Percentiles rank a stretch among this genome's conserved stretches.
phyloP scores from a whole-genome alignment of 2,797 vertebrate genomes.

The Cryptoprocta ferox region DNA sequence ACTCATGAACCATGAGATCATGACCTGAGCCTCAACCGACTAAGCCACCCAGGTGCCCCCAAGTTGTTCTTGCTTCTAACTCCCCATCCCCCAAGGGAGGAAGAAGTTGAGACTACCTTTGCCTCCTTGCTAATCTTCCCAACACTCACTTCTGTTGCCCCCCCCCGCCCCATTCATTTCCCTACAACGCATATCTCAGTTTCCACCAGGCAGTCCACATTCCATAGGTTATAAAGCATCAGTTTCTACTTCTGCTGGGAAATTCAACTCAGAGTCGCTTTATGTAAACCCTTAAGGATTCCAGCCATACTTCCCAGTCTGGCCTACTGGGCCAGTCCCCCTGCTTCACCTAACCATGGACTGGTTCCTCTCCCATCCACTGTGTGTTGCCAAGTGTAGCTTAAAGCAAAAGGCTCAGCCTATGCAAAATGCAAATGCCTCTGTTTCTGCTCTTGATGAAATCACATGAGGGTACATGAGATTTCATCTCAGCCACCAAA shows the following conservation, averaged over 20 bases:
- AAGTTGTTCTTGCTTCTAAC: neutral
- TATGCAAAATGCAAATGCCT: neutral
- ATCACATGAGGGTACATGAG: neutral
- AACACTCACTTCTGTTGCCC: neutral
- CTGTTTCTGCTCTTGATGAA: constrained; percentile 41
- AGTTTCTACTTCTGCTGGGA: constrained; percentile 18
- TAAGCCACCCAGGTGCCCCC: too few relatives aligned
- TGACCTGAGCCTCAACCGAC: too few relatives aligned
- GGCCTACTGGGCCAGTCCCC: neutral
- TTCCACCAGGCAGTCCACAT: constrained; percentile 21
- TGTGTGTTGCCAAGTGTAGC: constrained; percentile 15
- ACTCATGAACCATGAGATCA: too few relatives aligned
- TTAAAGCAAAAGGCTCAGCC: constrained; percentile 41
- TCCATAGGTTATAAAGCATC: neutral
- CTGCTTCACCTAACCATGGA: neutral
- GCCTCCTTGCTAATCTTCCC: neutral
- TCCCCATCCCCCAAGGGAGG: neutral
- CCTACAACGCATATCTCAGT: neutral
- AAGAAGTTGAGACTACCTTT: neutral
- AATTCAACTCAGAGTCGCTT: constrained; percentile 31
- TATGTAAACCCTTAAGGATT: constrained; percentile 2
- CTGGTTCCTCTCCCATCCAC: constrained; percentile 3
- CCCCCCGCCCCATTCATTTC: neutral
- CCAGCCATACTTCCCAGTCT: neutral
- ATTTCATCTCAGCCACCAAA: constrained; percentile 38